These are phyloP conservation scores for Spermophilus dauricus DNA, from an alignment of 2,113 vertebrate species.

Conservation along the genomic window DNA sequence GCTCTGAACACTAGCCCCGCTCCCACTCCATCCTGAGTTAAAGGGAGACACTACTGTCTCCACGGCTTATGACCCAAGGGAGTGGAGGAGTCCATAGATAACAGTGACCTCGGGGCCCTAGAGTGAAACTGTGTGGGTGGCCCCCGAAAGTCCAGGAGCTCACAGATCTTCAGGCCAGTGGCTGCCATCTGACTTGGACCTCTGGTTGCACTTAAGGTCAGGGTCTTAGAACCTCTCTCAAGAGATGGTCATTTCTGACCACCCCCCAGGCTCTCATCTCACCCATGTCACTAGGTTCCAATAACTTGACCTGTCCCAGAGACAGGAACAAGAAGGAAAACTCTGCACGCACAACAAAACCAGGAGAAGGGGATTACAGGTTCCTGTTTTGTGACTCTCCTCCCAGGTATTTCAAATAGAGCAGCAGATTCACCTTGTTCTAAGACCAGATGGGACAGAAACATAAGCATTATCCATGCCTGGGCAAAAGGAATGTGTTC, in stretches of 20 bases:
- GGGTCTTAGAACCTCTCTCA: not conserved
- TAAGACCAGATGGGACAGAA: constrained; percentile 37
- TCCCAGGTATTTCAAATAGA: not conserved
- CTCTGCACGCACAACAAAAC: accelerated
- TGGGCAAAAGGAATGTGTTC: not conserved
- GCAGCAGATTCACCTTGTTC: not conserved
- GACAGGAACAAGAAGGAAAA: not conserved
- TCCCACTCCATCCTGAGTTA: not conserved
- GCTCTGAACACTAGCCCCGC: not conserved
- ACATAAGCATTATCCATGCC: not conserved
- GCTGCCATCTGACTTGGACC: not conserved
- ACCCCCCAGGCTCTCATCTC: not conserved
- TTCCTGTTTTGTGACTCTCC: not conserved
- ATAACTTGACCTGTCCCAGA: not conserved
- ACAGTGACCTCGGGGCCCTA: accelerated
- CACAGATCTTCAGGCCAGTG: not conserved
- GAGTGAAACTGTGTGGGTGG: no score
- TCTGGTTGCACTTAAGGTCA: not conserved
- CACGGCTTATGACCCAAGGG: not conserved
- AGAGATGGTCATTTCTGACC: not conserved
- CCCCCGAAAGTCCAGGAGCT: not conserved
- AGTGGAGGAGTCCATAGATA: not conserved
- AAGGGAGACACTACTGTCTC: not conserved
- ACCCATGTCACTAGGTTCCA: not conserved
- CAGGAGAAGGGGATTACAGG: no score